Base-by-base conservation (phyloP, 2,888 invertebrate species). In the Synergus umbraculus region DNA sequence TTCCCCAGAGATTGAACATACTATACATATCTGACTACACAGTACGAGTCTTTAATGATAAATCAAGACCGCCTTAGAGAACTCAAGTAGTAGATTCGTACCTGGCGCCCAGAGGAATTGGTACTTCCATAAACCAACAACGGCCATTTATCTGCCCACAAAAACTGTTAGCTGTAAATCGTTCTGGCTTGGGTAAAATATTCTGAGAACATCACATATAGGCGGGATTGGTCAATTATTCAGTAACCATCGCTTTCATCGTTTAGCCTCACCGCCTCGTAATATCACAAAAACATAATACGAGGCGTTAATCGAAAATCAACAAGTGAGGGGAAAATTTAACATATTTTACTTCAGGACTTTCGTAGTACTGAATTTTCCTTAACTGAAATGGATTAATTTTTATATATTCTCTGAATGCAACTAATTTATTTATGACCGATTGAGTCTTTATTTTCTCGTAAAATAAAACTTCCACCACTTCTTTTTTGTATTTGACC, bases 1-100 rank as follows among this genome's bases (percentile, higher is more conserved):
- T 79, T 79, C 79, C 79, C 78, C 81, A 77, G 76, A 78, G 84
- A 81, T 84, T 81, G 81, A 69, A 83, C 79, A 79, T 79, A 54
- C 73, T 54, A 73, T 73, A 73, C 73, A 73, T 73, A 73, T 73
- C 73, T 66, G 66, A 66, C 66, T 73, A 41, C 73, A 54, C 54
- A 73, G 73, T 73, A 73, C 73, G 73, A 54, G 73, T 73, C 73
- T 73, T 73, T 73, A 73, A 73, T 73, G 73, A 73, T 73, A 73
- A 73, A 73, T 73, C 73, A 73, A 73, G 73, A 73, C 73, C 73
- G 49, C 54, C 54, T n/a, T n/a, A n/a, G 73, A 73, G 73, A 54
- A 73, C 49, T 54, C 37, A 73, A 73, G 73, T 54, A 54, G 49
- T 73, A 37, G 37, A n/a, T 73, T 37, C 73, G 49, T 73, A 73